Conservation (phyloP, 2,797 vertebrate genomes). For the Pagetopsis macropterus region DNA sequence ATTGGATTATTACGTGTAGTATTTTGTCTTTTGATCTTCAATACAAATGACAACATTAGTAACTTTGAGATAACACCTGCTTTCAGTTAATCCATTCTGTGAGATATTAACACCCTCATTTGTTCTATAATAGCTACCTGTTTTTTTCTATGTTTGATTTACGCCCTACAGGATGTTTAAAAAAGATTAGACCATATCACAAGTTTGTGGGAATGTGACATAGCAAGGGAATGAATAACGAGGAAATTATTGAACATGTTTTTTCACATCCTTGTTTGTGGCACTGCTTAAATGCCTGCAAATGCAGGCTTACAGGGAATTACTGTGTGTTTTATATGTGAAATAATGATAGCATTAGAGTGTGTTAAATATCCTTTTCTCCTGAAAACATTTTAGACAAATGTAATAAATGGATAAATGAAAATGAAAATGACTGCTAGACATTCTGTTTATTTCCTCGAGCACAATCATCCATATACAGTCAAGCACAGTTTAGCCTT, state of each 20-base stretch:
- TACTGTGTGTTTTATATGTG: not conserved
- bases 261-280: not conserved
- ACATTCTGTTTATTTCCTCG: constrained; percentile 54
- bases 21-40: constrained; percentile 13
- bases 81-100: constrained; percentile 3
- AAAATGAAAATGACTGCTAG: not conserved
- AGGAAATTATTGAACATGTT: constrained; percentile 9
- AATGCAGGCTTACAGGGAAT: not conserved
- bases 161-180: constrained; percentile 8
- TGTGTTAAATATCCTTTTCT: not conserved
- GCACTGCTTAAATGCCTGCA: not conserved
- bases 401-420: constrained; percentile 2
- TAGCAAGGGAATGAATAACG: not conserved
- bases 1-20: not conserved
- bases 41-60: constrained; percentile 20
- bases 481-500: constrained; percentile 18
- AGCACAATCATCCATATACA: constrained; percentile 41
- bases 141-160: constrained; percentile 31
- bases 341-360: not conserved
- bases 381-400: not conserved
- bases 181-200: constrained; percentile 12
- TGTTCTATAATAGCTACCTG: not conserved
- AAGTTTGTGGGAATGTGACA: constrained; percentile 16
- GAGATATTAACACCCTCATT: constrained; percentile 33
- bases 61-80: constrained; percentile 37